Conservation (phyloP, 2,888 invertebrate genomes). For the Eupeodes luniger region DNA sequence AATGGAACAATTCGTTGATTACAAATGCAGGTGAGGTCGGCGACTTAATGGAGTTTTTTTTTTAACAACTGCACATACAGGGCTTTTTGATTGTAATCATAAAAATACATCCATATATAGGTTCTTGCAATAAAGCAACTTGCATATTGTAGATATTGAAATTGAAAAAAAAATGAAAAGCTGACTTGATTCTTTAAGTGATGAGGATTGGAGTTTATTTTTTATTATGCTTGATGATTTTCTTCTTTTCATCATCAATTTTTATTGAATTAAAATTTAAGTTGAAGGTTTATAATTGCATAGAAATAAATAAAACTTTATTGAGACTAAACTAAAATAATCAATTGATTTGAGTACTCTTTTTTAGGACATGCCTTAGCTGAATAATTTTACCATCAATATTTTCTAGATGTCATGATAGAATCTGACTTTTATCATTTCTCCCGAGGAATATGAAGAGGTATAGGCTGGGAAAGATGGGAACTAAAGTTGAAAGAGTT, state of each 20-base stretch:
- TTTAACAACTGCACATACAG: background rate
- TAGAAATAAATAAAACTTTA: too few species aligned
- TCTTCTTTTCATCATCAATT: background rate
- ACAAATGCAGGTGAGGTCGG: constrained; percentile 70
- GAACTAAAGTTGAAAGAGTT: too few species aligned
- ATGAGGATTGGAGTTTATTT: background rate
- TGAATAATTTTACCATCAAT: too few species aligned
- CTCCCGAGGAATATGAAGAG: too few species aligned
- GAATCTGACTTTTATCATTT: too few species aligned
- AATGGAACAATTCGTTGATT: constrained; percentile 69
- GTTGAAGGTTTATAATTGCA: too few species aligned
- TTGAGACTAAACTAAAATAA: too few species aligned
- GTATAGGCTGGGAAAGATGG: too few species aligned
- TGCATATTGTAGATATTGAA: constrained; percentile 1
- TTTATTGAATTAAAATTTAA: constrained; percentile 12
- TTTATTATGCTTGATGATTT: background rate
- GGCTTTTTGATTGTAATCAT: constrained; percentile 4
- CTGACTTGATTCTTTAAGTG: constrained; percentile 30
- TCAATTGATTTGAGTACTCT: too few species aligned
- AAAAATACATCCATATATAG: background rate
- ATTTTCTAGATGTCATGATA: too few species aligned
- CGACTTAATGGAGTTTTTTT: constrained; percentile 36
- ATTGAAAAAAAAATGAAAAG: constrained; percentile 2
- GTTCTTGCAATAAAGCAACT: background rate
- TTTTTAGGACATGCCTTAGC: too few species aligned